phyloP scores from a whole-genome alignment of 2,113 vertebrate species.

The Bolborhynchus lineola region DNA sequence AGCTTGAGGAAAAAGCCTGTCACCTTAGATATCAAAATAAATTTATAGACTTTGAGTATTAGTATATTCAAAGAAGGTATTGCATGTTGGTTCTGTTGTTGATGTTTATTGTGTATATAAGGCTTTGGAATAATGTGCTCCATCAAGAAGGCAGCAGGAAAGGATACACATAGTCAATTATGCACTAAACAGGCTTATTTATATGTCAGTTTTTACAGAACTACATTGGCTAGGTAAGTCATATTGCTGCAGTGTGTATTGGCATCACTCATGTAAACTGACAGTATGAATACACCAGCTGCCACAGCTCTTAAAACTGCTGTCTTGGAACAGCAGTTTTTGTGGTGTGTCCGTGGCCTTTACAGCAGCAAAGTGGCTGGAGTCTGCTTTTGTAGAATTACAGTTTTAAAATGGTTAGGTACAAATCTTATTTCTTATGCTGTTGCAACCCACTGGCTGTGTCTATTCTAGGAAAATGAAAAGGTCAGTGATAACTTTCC shows the following conservation, averaged over 20 bases:
- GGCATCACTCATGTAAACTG: background rate
- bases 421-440: conserved; percentile 54
- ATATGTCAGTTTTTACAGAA: background rate
- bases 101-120: background rate
- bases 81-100: background rate
- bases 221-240: background rate
- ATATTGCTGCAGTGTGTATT: background rate
- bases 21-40: background rate
- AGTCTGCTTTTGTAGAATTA: conserved; percentile 2
- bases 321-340: background rate
- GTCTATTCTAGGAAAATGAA: conserved; percentile 55
- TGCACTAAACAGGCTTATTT: background rate
- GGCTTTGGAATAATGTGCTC: background rate
- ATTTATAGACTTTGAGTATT: background rate
- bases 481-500: conserved; percentile 54
- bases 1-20: background rate
- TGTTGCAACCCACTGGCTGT: conserved; percentile 29
- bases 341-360: background rate
- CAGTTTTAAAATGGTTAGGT: background rate
- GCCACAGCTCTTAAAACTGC: background rate
- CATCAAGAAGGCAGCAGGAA: background rate
- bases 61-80: background rate
- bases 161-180: background rate
- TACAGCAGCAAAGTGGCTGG: background rate
- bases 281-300: background rate